These are phyloP conservation scores for Protodeltote pygarga DNA, from an alignment of 2,888 invertebrate genomes.

Conservation along the genomic window DNA sequence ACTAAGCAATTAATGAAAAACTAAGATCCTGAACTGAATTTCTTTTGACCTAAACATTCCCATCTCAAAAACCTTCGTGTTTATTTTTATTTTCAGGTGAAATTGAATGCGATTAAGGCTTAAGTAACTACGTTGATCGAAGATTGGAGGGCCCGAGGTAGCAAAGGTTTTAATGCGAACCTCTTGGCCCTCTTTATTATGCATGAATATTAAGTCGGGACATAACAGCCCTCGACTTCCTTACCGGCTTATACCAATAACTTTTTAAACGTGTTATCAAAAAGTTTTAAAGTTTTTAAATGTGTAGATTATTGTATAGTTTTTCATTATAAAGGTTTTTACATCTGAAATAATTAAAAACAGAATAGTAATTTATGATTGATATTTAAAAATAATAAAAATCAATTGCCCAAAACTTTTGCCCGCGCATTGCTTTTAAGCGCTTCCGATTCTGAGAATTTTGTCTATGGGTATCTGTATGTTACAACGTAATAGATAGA, in stretches of 20 bases:
- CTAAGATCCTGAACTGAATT: too few species aligned
- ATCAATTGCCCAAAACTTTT: too few species aligned
- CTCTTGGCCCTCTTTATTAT: constrained; percentile 57
- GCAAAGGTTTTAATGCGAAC: constrained; percentile 46
- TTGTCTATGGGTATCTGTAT: too few species aligned
- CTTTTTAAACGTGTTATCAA: constrained; percentile 42
- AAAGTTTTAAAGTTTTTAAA: constrained; percentile 45
- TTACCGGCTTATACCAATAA: constrained; percentile 52
- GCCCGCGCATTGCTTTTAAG: too few species aligned
- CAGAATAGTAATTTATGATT: not conserved
- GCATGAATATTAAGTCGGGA: constrained; percentile 59
- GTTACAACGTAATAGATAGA: too few species aligned
- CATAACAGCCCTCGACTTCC: constrained; percentile 43
- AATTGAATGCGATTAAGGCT: constrained; percentile 6
- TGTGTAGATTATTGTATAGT: too few species aligned
- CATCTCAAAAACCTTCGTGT: not conserved
- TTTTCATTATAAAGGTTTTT: too few species aligned
- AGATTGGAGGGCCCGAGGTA: constrained; percentile 22
- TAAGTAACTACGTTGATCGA: constrained; percentile 3
- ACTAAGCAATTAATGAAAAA: too few species aligned
- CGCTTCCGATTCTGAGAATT: too few species aligned
- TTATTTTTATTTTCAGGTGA: not conserved
- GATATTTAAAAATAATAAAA: not conserved
- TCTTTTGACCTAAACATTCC: not conserved
- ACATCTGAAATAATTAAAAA: too few species aligned